A percentile compares a stretch with the other conserved stretches of the same genome.
These are phyloP conservation scores for Syrista parreyssii DNA, from an alignment of 2,888 invertebrate species.

Conservation along the genomic window DNA sequence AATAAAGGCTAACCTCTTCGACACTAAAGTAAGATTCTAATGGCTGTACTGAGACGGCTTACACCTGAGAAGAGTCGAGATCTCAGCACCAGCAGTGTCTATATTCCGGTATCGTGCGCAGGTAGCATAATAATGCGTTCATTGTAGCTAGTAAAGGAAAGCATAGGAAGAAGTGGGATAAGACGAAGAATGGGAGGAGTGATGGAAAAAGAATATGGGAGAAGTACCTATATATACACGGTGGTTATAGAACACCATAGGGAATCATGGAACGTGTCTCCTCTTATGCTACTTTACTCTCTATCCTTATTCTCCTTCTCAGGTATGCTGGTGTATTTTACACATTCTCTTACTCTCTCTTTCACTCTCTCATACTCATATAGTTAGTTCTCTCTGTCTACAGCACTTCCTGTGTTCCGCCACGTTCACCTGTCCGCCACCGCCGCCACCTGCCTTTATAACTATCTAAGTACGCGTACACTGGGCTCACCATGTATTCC, in stretches of 20 bases:
- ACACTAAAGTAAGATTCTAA: neutral
- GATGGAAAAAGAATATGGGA: neutral
- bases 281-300: neutral
- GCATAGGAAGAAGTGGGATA: neutral
- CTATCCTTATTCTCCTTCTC: neutral
- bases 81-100: slow-evolving; percentile 10
- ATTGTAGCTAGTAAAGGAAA: slow-evolving; percentile 9
- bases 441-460: slow-evolving; percentile 46
- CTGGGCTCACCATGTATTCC: neutral
- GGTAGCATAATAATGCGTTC: slow-evolving; percentile 43
- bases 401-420: slow-evolving; percentile 60
- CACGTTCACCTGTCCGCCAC: slow-evolving; percentile 55
- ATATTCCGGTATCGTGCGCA: slow-evolving; percentile 39
- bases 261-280: neutral
- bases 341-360: slow-evolving; percentile 5
- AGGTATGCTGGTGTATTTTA: neutral
- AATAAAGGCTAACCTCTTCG: neutral
- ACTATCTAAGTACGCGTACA: slow-evolving; percentile 32
- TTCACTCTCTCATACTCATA: slow-evolving; percentile 11
- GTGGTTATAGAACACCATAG: neutral
- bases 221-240: neutral
- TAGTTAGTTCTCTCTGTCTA: slow-evolving; percentile 38
- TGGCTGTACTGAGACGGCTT: neutral
- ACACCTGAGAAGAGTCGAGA: neutral
- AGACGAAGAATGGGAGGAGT: neutral